A percentile compares a stretch with the other conserved stretches of the same genome.
Evolutionary conservation across 1,140 invertebrate genomes (phyloP).

Genomic region (Drosophila ananassae): DNA sequence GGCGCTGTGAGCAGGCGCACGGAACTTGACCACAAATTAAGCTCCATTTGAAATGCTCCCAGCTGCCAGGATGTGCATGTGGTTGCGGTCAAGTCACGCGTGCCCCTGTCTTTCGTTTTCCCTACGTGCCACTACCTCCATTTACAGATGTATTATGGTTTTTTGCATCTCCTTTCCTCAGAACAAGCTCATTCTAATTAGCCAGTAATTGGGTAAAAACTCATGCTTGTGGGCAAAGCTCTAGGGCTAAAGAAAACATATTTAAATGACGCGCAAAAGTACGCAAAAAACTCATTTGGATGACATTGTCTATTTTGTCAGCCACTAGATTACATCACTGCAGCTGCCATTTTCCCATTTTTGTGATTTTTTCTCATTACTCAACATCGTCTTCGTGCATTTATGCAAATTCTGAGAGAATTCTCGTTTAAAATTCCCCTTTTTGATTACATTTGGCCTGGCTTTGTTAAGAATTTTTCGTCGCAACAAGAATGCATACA

Average conservation of each 20-base stretch:
- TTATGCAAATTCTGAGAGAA: constrained; percentile 68
- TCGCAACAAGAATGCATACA: constrained; percentile 44
- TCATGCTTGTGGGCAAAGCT: constrained; percentile 2
- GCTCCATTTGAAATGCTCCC: constrained; percentile 45
- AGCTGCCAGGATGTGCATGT: constrained; percentile 31
- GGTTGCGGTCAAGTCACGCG: constrained; percentile 39
- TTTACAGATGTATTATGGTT: constrained; percentile 10
- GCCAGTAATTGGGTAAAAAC: constrained; percentile 49
- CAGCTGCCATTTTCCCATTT: constrained; percentile 12
- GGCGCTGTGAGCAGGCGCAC: constrained; percentile 11
- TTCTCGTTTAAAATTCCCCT: constrained; percentile 46
- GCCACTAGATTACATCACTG: constrained; percentile 22
- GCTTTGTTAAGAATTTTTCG: constrained; percentile 34
- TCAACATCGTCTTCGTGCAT: constrained; percentile 25
- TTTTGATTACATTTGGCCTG: constrained; percentile 58
- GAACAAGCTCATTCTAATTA: constrained; percentile 37
- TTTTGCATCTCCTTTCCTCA: neutral
- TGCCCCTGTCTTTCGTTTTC: neutral
- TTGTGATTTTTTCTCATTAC: constrained; percentile 17
- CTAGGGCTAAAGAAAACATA: constrained; percentile 3
- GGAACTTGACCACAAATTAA: constrained; percentile 49
- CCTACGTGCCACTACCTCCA: constrained; percentile 44
- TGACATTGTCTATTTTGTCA: constrained; percentile 6
- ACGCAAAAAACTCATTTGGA: constrained; percentile 7
- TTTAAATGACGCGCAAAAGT: constrained; percentile 22